Evolutionary conservation across 2,113 vertebrate species (phyloP), one percentile per base, ranked within the genome.

Genomic region (Hyperoodon ampullatus): DNA sequence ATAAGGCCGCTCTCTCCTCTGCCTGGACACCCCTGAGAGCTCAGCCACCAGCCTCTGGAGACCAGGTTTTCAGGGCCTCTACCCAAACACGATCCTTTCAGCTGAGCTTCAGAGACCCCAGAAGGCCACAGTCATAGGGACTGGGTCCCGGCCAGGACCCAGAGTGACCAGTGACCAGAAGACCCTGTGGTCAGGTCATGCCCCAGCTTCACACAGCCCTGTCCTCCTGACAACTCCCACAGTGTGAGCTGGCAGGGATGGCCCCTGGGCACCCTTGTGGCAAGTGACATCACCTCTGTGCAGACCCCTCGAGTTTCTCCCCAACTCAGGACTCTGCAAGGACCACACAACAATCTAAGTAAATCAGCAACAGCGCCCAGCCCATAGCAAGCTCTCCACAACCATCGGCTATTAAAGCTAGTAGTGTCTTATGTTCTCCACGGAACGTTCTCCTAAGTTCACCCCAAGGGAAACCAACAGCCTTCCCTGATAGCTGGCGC

Each of bases 101-200:
- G 89, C 50, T 66, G 21, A 60, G 39, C 50, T 58, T 10, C 16
- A 15, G 28, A 70, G 63, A 55, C 35, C 6, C 26, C 1, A 1
- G 39, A 44, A 70, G 75, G 4, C 47, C 8, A 10, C 12, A 13
- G 44, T 12, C 24, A 39, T 26, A 66, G 61, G 61, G 44, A 10
- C 3, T 6, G 12, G n/a, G 61, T 39, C 12, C 3, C 0, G 0
- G 63, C 58, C 42, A 23, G 2, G 8, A 33, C 18, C n/a, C 12
- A 30, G 44, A 42, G 47, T 65, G n/a, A 14, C n/a, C n/a, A 16
- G 61, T 50, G 61, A 21, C n/a, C n/a, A 4, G 47, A 53, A 23
- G n/a, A 66, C 23, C n/a, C 78, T 35, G 5, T 39, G 78, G 12
- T 39, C 53, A 60, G 53, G 26, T 35, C 13, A 39, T 23, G 8